Base-by-base conservation (phyloP, 2,888 invertebrate species). In the Xestia xanthographa region DNA sequence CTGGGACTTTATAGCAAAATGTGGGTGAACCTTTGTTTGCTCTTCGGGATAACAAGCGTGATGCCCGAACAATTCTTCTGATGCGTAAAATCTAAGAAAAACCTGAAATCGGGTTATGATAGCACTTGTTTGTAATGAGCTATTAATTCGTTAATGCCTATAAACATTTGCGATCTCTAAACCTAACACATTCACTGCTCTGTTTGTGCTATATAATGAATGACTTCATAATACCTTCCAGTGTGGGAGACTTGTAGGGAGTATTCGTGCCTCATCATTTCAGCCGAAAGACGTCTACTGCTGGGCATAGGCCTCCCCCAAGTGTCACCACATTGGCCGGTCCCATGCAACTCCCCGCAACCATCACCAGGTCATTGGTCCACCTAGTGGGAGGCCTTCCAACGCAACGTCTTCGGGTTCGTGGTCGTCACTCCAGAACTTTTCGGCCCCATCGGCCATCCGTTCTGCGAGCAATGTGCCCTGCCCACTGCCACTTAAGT, bases 71-170 rank as follows among this genome's bases (percentile, higher is more conserved):
- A 63, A 67, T 60, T 34, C 66, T 12, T 43, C 56, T 9, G 9
- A 26, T 17, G 43, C 8, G 20, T 38, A 26, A 34, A 26, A 38
- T 70, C 67, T 66, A 73, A 67, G 58, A 74, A 84, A 74, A 77
- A 11, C 22, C 50, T 48, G 29, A 0, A 83, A 84, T 56, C 60
- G 17, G 84, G 76, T 77, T 83, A 84, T 66, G 45, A 83, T 72
- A 84, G 72, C 72, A 83, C 73, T 76, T 66, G 71, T 69, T 48
- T 22, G 72, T 80, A 80, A 83, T 74, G 80, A 80, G 62, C 80
- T 69, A 84, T 84, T 53, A 80, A 83, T 53, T 71, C 17, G 14
- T 77, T 77, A 83, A 41, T 77, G 38, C 77, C 65, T 60, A 80
- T 77, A 77, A 83, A 83, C 74, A 67, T 82, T 75, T 60, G 71